A percentile compares a stretch with the other conserved stretches of the same genome.
These are phyloP conservation scores for Theocolax elegans DNA, from an alignment of 1,140 invertebrate genomes.

Conservation along the genomic window DNA sequence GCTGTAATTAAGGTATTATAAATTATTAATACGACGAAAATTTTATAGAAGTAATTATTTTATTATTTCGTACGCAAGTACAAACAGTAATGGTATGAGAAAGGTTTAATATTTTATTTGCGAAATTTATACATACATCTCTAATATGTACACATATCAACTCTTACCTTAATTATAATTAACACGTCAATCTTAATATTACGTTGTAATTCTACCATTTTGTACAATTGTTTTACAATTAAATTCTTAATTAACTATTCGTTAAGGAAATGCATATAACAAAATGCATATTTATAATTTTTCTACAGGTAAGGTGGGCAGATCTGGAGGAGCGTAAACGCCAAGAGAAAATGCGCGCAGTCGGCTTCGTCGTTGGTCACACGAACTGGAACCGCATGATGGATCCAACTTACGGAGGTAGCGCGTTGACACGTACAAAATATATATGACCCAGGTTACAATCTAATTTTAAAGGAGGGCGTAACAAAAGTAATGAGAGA, in stretches of 20 bases:
- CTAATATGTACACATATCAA: too few relatives aligned
- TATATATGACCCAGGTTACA: conserved; percentile 75
- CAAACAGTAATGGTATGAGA: too few relatives aligned
- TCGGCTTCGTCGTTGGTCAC: conserved; percentile 95
- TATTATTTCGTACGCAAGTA: too few relatives aligned
- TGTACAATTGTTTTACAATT: too few relatives aligned
- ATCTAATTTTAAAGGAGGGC: conserved; percentile 37
- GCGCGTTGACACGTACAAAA: conserved; percentile 92
- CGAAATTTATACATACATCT: too few relatives aligned
- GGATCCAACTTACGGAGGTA: conserved; percentile 88
- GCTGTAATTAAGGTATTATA: not conserved
- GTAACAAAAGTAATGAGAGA: conserved; percentile 3
- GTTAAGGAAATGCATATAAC: too few relatives aligned
- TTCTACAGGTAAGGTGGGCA: conserved; percentile 92
- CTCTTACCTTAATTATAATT: too few relatives aligned
- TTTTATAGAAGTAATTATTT: not conserved
- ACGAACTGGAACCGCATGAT: conserved; percentile 95
- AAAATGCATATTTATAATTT: not conserved
- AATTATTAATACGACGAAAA: too few relatives aligned
- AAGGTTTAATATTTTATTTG: too few relatives aligned
- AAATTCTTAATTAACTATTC: too few relatives aligned
- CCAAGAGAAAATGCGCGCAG: conserved; percentile 90
- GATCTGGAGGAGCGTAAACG: conserved; percentile 92
- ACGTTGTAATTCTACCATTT: too few relatives aligned
- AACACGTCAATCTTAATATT: too few relatives aligned